A percentile compares a stretch with the other conserved stretches of the same genome.
phyloP scores from a whole-genome alignment of 1,140 invertebrate genomes.

The Drosophila chauvacae region DNA sequence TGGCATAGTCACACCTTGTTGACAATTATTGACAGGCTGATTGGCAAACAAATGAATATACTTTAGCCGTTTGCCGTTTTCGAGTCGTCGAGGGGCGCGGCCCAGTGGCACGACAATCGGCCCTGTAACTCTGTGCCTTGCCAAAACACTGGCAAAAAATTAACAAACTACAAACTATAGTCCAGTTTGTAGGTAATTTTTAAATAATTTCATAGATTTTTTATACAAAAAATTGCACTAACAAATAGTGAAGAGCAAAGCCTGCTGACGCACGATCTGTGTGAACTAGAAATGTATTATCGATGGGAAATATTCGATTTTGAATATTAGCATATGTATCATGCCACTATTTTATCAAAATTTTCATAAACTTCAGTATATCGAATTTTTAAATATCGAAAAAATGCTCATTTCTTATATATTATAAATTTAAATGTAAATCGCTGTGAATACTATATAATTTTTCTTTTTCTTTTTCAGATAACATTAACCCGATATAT shows the following conservation, averaged over 20 bases:
- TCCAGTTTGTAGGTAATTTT: neutral
- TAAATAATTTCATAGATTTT: neutral
- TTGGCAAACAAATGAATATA: slow-evolving; percentile 81
- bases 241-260: neutral
- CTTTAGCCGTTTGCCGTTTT: slow-evolving; percentile 61
- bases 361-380: too few relatives aligned
- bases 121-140: slow-evolving; percentile 34
- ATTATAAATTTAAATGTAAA: neutral
- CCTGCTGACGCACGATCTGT: too few relatives aligned
- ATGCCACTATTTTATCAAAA: too few relatives aligned
- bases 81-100: slow-evolving; percentile 50
- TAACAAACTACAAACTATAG: neutral
- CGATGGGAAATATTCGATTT: neutral
- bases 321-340: too few relatives aligned
- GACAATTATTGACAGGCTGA: slow-evolving; percentile 83
- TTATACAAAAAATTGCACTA: neutral
- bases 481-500: too few relatives aligned
- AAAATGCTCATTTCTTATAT: too few relatives aligned
- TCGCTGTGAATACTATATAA: neutral
- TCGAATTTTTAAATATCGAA: too few relatives aligned
- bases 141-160: neutral
- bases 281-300: neutral
- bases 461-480: neutral
- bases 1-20: slow-evolving; percentile 83
- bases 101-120: slow-evolving; percentile 55